Percentiles rank a stretch among this genome's conserved stretches.
Conservation (phyloP, 2,888 invertebrate species). For the Morpho achilles region DNA sequence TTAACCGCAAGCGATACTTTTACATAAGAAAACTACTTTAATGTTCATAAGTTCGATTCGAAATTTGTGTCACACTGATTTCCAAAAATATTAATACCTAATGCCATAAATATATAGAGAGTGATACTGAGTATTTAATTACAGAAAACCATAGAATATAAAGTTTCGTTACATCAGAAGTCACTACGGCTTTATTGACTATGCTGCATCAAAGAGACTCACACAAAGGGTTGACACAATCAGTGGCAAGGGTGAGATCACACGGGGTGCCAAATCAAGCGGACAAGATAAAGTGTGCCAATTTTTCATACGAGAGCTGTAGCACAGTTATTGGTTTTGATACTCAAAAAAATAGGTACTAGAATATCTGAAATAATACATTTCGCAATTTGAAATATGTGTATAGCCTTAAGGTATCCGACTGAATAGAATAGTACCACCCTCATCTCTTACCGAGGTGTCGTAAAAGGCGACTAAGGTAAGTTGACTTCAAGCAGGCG, state of each 20-base stretch:
- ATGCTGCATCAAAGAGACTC: conserved; percentile 48
- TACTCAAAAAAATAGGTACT: background rate
- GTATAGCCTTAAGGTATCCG: too few species aligned
- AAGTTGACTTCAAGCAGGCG: too few species aligned
- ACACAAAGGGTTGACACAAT: conserved; percentile 44
- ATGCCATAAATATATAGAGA: background rate
- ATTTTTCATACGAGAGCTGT: conserved; percentile 3
- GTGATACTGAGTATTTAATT: background rate
- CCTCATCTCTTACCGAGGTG: too few species aligned
- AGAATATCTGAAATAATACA: too few species aligned
- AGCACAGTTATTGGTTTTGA: conserved; percentile 8
- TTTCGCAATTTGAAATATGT: too few species aligned
- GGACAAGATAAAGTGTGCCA: conserved; percentile 38
- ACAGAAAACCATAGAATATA: conserved; percentile 3
- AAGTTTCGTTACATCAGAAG: conserved; percentile 10
- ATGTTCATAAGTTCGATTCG: too few species aligned
- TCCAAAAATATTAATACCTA: too few species aligned
- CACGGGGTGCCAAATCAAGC: conserved; percentile 45
- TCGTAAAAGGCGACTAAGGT: too few species aligned
- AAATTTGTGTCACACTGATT: too few species aligned
- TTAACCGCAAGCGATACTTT: too few species aligned
- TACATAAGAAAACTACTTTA: too few species aligned
- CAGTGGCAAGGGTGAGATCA: conserved; percentile 31
- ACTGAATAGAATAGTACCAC: too few species aligned
- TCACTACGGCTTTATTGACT: conserved; percentile 23